These are phyloP conservation scores for Pterocles burchelli DNA, from an alignment of 2,113 vertebrate species.

Conservation along the genomic window DNA sequence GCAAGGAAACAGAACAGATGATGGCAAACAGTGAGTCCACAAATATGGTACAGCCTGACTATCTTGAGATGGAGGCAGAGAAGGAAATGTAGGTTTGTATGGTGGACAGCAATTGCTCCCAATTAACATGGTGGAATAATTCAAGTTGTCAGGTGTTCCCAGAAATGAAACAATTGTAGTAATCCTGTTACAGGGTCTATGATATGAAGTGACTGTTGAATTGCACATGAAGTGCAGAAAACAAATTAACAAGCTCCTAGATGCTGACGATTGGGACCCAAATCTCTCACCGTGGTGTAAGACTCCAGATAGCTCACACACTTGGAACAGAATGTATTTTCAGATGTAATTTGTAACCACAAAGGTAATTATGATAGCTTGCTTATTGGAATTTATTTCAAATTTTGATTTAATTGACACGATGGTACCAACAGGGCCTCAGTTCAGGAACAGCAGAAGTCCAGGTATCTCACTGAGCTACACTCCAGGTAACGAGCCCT, in stretches of 20 bases:
- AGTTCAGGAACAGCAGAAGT: neutral
- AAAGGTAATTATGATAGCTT: neutral
- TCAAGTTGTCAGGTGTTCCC: neutral
- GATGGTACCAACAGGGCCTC: neutral
- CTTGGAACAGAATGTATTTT: neutral
- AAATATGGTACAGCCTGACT: neutral
- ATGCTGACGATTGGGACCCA: neutral
- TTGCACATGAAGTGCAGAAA: neutral
- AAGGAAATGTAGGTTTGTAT: neutral
- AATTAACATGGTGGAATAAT: neutral
- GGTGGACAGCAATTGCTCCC: neutral
- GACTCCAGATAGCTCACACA: neutral
- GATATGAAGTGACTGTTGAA: neutral
- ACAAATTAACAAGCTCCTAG: neutral
- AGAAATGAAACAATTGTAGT: neutral
- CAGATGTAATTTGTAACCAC: neutral
- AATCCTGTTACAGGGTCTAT: neutral
- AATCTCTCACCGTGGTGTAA: neutral
- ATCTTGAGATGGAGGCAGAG: neutral
- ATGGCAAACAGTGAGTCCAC: neutral
- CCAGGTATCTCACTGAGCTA: neutral
- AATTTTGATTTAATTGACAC: neutral
- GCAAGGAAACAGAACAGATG: neutral
- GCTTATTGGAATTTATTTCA: neutral
- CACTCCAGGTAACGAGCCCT: accelerated